These are phyloP conservation scores for Parazoanthus darwini DNA, from an alignment of 92 coral and sea anemone genomes.

Conservation along the genomic window DNA sequence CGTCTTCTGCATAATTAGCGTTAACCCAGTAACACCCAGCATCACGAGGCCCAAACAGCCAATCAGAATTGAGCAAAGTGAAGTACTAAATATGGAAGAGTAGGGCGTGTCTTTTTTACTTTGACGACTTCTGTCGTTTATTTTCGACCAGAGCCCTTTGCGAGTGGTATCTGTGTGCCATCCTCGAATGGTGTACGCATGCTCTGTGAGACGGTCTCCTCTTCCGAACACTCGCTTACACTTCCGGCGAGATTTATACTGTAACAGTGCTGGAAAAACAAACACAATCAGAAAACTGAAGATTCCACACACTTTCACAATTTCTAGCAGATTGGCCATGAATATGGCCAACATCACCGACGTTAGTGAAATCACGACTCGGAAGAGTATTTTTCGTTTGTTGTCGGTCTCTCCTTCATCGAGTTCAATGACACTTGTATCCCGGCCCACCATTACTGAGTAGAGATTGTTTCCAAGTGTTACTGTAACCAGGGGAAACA, in stretches of 20 bases:
- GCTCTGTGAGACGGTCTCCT: conserved; percentile 34
- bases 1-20: background rate
- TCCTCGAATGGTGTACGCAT: conserved; percentile 40
- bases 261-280: conserved; percentile 40
- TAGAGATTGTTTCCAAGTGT: conserved; percentile 48
- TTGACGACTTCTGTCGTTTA: background rate
- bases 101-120: conserved; percentile 16
- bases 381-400: conserved; percentile 31
- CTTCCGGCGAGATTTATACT: conserved; percentile 31
- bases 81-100: conserved; percentile 29
- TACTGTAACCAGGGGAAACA: conserved; percentile 44
- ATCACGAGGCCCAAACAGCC: conserved; percentile 25
- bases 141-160: background rate
- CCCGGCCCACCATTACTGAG: conserved; percentile 30
- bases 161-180: conserved; percentile 23
- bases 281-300: conserved; percentile 39
- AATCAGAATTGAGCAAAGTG: conserved; percentile 17
- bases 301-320: conserved; percentile 35
- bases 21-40: conserved; percentile 21
- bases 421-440: conserved; percentile 37
- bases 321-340: conserved; percentile 31
- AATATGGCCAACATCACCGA: conserved; percentile 15
- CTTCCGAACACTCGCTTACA: conserved; percentile 36
- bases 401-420: conserved; percentile 26
- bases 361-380: conserved; percentile 12